Base-by-base conservation (phyloP, 2,797 vertebrate species). In the Dallia pectoralis region DNA sequence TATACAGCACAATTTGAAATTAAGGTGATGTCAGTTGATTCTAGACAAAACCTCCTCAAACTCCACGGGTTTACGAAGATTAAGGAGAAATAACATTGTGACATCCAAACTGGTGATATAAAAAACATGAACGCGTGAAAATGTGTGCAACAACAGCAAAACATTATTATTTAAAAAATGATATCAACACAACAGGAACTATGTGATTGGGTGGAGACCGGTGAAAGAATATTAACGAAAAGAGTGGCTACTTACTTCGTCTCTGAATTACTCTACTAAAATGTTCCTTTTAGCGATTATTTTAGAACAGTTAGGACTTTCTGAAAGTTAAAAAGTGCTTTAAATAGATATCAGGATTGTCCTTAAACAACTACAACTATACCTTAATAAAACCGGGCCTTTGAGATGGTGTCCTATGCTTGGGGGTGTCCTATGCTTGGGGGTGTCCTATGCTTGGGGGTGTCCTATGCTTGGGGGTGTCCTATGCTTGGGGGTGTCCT, bases 121-220 rank as follows among this genome's bases (percentile, higher is more conserved):
- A 47, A 72, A 83, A 74, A 76, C 27, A 69, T 73, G 81, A 84
- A 30, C 83, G 86, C 48, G 79, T 36, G 74, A 22, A 75, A 33
- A 79, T 14, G 40, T 88, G 91, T 93, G 92, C 89, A 91, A 93
- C 87, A 85, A 88, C 73, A 89, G 82, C 85, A 83, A 87, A 88
- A 47, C n/a, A 49, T 79, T 44, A 18, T 75, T 69, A 1, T 32
- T 66, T 27, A 56, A 73, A 77, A 82, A 73, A 74, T 6, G 73
- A n/a, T 40, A 51, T 74, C 11, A 79, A 75, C 53, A 78, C 66
- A 74, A 86, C 27, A 79, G 12, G 71, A 81, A 72, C 66, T 72
- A 79, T 56, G 79, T 87, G 87, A 87, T 81, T 77, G 79, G 75
- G 79, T 84, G 85, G 74, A 33, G 67, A 69, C 77, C 68, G 48